A percentile compares a stretch with the other conserved stretches of the same genome.
Evolutionary conservation across 1,140 invertebrate species (phyloP).

Genomic region (Aphaenogaster floridana): DNA sequence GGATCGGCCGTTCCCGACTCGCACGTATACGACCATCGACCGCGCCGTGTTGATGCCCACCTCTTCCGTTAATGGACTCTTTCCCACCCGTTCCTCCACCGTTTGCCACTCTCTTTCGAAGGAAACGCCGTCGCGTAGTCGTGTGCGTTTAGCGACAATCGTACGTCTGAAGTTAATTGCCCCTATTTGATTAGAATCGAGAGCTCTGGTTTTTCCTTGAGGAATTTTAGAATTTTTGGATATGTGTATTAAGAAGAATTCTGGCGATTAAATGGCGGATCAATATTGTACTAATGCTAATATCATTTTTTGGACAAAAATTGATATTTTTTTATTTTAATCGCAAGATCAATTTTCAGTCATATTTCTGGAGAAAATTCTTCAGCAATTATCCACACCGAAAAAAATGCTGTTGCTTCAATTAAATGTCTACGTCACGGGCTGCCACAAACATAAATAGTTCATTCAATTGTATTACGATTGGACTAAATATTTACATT

Average conservation of each 20-base stretch:
- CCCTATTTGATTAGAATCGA: neutral
- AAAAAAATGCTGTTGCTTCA: too few species aligned
- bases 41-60: slow-evolving; percentile 27
- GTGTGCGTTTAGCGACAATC: neutral
- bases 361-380: too few species aligned
- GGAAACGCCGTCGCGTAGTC: neutral
- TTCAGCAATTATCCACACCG: too few species aligned
- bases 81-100: slow-evolving; percentile 36
- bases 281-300: neutral
- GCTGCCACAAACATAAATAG: too few species aligned
- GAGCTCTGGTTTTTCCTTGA: neutral
- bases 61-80: slow-evolving; percentile 61
- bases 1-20: slow-evolving; percentile 27
- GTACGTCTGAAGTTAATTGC: neutral
- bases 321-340: neutral
- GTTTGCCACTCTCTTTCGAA: slow-evolving; percentile 13
- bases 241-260: neutral
- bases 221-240: neutral
- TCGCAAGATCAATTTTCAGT: too few species aligned
- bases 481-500: too few species aligned
- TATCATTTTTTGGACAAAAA: neutral
- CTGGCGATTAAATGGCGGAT: neutral
- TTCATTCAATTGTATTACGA: too few species aligned
- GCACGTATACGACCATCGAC: neutral
- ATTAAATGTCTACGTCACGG: too few species aligned